Conservation (phyloP, 1,140 invertebrate species). For the Papilio xuthus region DNA sequence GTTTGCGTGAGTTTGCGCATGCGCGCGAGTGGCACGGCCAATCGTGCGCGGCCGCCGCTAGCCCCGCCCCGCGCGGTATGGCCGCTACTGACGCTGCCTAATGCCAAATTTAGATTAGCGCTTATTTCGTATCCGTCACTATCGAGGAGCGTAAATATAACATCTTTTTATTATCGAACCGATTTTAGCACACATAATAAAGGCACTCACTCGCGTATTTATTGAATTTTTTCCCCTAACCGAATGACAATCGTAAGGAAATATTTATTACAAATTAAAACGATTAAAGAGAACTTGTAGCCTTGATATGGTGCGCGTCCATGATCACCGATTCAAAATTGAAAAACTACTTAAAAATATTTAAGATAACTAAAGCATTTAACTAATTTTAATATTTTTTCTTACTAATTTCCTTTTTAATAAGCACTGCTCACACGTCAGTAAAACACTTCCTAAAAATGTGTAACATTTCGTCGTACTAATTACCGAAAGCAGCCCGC, state of each 20-base stretch:
- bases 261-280: too few species aligned
- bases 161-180: background rate
- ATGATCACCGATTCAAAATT: too few species aligned
- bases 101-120: conserved; percentile 74
- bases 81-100: conserved; percentile 69
- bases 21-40: conserved; percentile 63
- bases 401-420: background rate
- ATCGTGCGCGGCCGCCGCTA: conserved; percentile 56
- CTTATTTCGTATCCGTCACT: conserved; percentile 51
- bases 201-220: background rate
- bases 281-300: too few species aligned
- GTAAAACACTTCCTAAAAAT: conserved; percentile 9
- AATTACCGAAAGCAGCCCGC: conserved; percentile 44
- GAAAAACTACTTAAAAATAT: too few species aligned
- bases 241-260: background rate
- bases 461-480: conserved; percentile 33
- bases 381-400: too few species aligned
- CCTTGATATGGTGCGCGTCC: too few species aligned
- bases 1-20: conserved; percentile 47
- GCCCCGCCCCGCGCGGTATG: conserved; percentile 73
- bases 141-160: conserved; percentile 24
- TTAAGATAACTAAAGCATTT: too few species aligned
- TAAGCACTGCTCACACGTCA: background rate
- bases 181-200: conserved; percentile 10
- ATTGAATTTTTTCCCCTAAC: background rate